These are phyloP conservation scores for Cotesia typhae DNA, from an alignment of 1,140 invertebrate genomes.

Conservation along the genomic window DNA sequence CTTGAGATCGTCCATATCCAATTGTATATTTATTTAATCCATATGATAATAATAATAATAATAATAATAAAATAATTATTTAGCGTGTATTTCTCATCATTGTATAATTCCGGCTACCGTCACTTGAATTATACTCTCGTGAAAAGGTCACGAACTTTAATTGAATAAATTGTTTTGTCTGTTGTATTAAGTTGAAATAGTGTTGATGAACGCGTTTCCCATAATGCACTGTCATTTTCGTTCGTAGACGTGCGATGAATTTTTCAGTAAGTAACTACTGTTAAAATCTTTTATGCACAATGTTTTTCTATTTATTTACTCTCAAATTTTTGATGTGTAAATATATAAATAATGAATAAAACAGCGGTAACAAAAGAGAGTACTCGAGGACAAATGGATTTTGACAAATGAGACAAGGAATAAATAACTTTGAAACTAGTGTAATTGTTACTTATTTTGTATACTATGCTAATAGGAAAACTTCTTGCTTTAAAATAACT, in stretches of 20 bases:
- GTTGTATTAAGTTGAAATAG: neutral
- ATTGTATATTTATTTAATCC: neutral
- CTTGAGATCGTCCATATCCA: neutral
- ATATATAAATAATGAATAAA: too few species aligned
- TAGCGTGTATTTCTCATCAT: slow-evolving; percentile 3
- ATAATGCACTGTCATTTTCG: too few species aligned
- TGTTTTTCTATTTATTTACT: too few species aligned
- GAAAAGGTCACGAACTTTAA: slow-evolving; percentile 34
- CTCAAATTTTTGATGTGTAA: too few species aligned
- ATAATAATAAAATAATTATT: neutral
- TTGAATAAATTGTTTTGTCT: slow-evolving; percentile 29
- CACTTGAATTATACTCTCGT: slow-evolving; percentile 21
- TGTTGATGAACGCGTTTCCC: slow-evolving; percentile 3
- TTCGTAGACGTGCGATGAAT: slow-evolving; percentile 17
- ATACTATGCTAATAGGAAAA: too few species aligned
- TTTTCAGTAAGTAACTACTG: neutral
- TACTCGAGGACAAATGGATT: too few species aligned
- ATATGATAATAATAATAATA: neutral
- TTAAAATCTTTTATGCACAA: too few species aligned
- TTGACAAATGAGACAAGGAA: too few species aligned
- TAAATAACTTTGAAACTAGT: too few species aligned
- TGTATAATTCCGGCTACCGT: neutral
- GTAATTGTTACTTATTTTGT: too few species aligned
- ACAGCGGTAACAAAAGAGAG: too few species aligned
- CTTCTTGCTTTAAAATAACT: too few species aligned